Base-by-base conservation (phyloP, 2,888 invertebrate species). In the Myopa tessellatipennis region DNA sequence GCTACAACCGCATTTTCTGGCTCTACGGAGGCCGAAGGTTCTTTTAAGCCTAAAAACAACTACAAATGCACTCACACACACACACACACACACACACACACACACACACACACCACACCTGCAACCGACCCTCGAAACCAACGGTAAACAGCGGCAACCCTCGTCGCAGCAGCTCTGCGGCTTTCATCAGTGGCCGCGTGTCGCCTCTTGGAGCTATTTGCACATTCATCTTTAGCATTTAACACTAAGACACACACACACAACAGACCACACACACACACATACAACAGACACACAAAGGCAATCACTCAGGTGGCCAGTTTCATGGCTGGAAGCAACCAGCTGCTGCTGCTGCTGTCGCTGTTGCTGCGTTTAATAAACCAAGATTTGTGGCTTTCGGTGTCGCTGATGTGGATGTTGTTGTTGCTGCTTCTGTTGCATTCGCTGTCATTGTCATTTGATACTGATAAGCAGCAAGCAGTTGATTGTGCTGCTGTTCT, bases 151-250 rank as follows among this genome's bases (percentile, higher is more conserved):
- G 52, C 58, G 69, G 60, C 58, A 40, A 60, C 75, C 6, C 75
- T 67, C 68, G 14, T 52, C 26, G 60, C 77, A 52, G 77, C 52
- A 68, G 61, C 74, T 63, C 36, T 76, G 36, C 16, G 77, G 70
- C 76, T 85, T 84, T 83, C 85, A 85, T 86, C 85, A 85, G 86
- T 86, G 85, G 83, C 50, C 50, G 52, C 52, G 26, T 34, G n/a
- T 8, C 26, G 4, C 14, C 70, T 70, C 55, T 12, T 26, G 77
- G 71, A 65, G 40, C 72, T 38, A 67, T 63, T 68, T 61, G 50
- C 63, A 60, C 71, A 78, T 75, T 34, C 75, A 71, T 75, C 75
- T 75, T 65, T 40, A n/a, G 71, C 65, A 50, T 58, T 75, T 65
- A 69, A 63, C 52, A 67, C 76, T n/a, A 14, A 68, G 18, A 40